Percentiles rank a stretch among this genome's conserved stretches.
These are phyloP conservation scores for Pygoscelis adeliae DNA, from an alignment of 2,113 vertebrate species.

Conservation along the genomic window DNA sequence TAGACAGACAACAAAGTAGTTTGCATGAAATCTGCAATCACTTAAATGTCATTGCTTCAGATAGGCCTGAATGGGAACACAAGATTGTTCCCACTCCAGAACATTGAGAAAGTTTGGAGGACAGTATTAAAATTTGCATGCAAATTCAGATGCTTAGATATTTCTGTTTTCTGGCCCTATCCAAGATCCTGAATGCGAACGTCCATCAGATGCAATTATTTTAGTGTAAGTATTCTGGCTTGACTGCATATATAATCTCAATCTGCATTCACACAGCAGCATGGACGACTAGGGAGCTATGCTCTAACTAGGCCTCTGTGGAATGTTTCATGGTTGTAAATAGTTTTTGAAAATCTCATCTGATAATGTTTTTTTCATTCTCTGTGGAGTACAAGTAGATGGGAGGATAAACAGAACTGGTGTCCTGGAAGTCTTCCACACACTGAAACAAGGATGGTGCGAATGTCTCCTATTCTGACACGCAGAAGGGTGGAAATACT, in stretches of 20 bases:
- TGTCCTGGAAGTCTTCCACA: background rate
- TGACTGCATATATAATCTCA: background rate
- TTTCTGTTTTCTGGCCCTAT: background rate
- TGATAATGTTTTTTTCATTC: background rate
- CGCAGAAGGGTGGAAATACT: background rate
- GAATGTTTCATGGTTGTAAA: background rate
- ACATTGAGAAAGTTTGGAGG: background rate
- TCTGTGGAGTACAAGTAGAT: background rate
- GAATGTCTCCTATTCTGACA: background rate
- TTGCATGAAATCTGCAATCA: background rate
- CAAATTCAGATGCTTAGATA: background rate
- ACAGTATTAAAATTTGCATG: background rate
- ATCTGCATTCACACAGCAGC: background rate
- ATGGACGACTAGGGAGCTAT: background rate
- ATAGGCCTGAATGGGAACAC: background rate
- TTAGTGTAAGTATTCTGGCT: background rate
- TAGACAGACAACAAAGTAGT: background rate
- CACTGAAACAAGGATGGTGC: background rate
- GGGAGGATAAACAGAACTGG: background rate
- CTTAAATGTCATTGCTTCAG: background rate
- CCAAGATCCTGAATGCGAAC: background rate
- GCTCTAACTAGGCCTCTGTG: background rate
- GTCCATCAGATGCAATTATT: background rate
- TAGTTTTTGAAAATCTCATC: background rate
- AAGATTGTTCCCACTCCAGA: background rate